phyloP scores from a whole-genome alignment of 2,888 invertebrate species.

The Tenodera sinensis region DNA sequence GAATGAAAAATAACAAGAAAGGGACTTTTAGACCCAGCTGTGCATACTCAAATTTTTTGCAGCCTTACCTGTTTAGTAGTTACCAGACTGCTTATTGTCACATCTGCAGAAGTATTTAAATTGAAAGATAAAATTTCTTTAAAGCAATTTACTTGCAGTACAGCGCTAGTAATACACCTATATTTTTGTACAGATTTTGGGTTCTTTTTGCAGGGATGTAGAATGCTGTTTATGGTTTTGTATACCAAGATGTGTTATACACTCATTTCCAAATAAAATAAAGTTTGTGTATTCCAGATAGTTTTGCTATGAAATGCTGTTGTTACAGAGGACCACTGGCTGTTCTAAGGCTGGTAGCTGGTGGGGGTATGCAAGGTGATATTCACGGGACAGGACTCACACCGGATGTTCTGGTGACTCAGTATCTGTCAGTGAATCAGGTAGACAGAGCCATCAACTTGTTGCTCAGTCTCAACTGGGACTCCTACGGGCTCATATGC shows the following conservation, averaged over 20 bases:
- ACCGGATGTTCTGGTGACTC: constrained; percentile 57
- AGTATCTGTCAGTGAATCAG: constrained; percentile 61
- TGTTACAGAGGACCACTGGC: constrained; percentile 53
- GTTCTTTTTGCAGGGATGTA: background rate
- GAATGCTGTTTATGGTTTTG: background rate
- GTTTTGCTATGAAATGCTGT: background rate
- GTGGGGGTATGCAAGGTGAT: constrained; percentile 44
- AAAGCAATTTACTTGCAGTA: too few relatives aligned
- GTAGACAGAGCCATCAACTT: constrained; percentile 67
- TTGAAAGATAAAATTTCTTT: too few relatives aligned
- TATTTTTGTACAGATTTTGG: background rate
- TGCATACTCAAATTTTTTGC: too few relatives aligned
- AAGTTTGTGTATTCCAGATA: background rate
- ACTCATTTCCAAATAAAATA: background rate
- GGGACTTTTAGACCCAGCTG: too few relatives aligned
- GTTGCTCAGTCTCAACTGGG: constrained; percentile 71
- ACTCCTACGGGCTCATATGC: constrained; percentile 68
- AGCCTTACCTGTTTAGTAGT: too few relatives aligned
- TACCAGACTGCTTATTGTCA: too few relatives aligned
- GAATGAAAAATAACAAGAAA: too few relatives aligned
- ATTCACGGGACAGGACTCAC: constrained; percentile 52
- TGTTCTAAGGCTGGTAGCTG: constrained; percentile 52
- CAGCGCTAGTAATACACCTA: too few relatives aligned
- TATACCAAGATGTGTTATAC: background rate
- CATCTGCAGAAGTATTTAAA: too few relatives aligned